Conservation (phyloP, 2,888 invertebrate species). For the Therioaphis trifolii region DNA sequence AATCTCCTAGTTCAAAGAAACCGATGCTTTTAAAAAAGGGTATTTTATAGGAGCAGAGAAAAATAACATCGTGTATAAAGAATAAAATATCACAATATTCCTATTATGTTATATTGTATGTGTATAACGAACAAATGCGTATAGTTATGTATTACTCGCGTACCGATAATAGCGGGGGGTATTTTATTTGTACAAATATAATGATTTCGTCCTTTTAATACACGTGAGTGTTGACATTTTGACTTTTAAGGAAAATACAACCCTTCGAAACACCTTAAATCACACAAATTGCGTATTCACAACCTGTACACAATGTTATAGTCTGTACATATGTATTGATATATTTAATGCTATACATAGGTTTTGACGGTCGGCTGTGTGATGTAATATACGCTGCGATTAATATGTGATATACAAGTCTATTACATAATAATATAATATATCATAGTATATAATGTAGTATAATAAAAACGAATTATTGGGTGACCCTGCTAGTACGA, state of each 20-base stretch:
- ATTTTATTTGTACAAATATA: constrained; percentile 52
- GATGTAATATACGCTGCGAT: not conserved
- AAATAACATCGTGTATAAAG: constrained; percentile 27
- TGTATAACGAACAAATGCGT: not conserved
- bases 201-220: constrained; percentile 44
- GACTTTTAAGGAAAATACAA: constrained; percentile 27
- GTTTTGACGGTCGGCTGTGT: constrained; percentile 2
- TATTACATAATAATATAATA: too few species aligned
- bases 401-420: not conserved
- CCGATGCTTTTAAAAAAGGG: constrained; percentile 51
- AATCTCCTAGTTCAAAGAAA: constrained; percentile 41
- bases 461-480: too few species aligned
- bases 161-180: constrained; percentile 52
- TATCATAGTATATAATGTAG: too few species aligned
- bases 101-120: constrained; percentile 9
- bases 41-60: constrained; percentile 17
- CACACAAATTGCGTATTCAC: not conserved
- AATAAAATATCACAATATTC: constrained; percentile 36
- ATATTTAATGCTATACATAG: not conserved
- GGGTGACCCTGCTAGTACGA: too few species aligned
- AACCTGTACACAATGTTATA: not conserved
- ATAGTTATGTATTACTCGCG: not conserved
- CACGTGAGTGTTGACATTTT: constrained; percentile 29
- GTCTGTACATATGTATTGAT: not conserved
- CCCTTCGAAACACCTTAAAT: constrained; percentile 41